Percentiles rank a stretch among this genome's conserved stretches.
These are phyloP conservation scores for Amphiprion percula DNA, from an alignment of 2,113 vertebrate genomes.

Conservation along the genomic window DNA sequence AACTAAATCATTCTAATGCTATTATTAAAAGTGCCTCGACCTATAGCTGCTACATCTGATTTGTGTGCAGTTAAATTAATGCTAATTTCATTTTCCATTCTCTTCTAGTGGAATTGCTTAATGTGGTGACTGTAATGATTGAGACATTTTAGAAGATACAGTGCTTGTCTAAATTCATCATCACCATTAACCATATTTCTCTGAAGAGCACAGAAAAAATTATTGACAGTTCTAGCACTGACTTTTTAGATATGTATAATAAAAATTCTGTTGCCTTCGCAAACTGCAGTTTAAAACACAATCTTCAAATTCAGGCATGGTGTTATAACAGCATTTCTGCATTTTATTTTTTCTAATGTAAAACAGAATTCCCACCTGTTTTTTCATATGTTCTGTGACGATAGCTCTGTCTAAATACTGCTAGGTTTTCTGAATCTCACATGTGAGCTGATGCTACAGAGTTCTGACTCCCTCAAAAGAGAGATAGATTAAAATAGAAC, in stretches of 20 bases:
- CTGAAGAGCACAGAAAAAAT: not conserved
- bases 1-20: not conserved
- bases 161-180: not conserved
- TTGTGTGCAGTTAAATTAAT: slow-evolving; percentile 1
- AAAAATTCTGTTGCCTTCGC: not conserved
- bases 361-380: not conserved
- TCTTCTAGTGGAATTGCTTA: slow-evolving; percentile 3
- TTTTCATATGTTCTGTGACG: not conserved
- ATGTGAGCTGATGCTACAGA: not conserved
- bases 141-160: not conserved
- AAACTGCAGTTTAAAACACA: not conserved
- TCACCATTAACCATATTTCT: not conserved
- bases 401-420: not conserved
- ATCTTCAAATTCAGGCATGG: not conserved
- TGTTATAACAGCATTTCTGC: not conserved
- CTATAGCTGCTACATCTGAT: not conserved
- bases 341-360: not conserved
- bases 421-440: rapidly evolving
- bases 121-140: not conserved
- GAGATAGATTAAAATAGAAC: not conserved
- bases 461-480: slow-evolving; percentile 6
- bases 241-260: not conserved
- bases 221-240: not conserved
- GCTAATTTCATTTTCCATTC: slow-evolving; percentile 1
- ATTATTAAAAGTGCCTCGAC: not conserved